A percentile compares a stretch with the other conserved stretches of the same genome.
Evolutionary conservation across 2,797 vertebrate genomes (phyloP).

Genomic region (Chiloscyllium punctatum): DNA sequence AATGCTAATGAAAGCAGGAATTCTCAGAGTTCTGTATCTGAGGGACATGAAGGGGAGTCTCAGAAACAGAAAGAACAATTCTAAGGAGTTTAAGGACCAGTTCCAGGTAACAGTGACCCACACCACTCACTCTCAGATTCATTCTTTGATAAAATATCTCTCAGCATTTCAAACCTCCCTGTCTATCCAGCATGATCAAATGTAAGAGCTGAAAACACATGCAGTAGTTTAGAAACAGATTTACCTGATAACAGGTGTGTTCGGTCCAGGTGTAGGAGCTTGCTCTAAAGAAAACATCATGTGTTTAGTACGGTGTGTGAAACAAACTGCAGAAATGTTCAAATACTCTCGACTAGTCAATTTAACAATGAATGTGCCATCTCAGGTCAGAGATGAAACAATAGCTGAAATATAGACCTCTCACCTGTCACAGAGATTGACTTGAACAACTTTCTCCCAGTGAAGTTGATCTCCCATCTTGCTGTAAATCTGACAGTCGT

Average conservation of each 20-base stretch:
- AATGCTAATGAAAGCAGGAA: too few species aligned
- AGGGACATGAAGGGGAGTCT: not conserved
- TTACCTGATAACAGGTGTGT: not conserved
- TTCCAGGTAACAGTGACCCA: too few species aligned
- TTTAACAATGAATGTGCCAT: too few species aligned
- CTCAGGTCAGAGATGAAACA: too few species aligned
- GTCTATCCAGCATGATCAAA: not conserved
- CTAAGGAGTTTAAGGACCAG: too few species aligned
- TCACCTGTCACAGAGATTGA: not conserved
- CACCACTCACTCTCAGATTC: not conserved
- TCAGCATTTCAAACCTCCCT: not conserved
- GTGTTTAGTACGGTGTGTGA: too few species aligned
- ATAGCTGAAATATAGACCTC: not conserved
- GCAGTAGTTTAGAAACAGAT: not conserved
- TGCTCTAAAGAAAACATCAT: too few species aligned
- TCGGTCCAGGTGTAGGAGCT: too few species aligned
- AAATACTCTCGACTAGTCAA: too few species aligned
- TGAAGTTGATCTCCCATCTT: not conserved
- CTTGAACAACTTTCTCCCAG: rapidly evolving
- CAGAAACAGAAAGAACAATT: not conserved
- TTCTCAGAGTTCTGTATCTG: not conserved
- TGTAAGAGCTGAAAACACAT: too few species aligned
- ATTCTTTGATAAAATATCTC: not conserved
- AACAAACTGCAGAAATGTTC: too few species aligned
- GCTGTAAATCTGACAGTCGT: not conserved